A percentile compares a stretch with the other conserved stretches of the same genome.
Evolutionary conservation across 1,140 invertebrate species (phyloP).

Genomic region (Vanessa tameamea): DNA sequence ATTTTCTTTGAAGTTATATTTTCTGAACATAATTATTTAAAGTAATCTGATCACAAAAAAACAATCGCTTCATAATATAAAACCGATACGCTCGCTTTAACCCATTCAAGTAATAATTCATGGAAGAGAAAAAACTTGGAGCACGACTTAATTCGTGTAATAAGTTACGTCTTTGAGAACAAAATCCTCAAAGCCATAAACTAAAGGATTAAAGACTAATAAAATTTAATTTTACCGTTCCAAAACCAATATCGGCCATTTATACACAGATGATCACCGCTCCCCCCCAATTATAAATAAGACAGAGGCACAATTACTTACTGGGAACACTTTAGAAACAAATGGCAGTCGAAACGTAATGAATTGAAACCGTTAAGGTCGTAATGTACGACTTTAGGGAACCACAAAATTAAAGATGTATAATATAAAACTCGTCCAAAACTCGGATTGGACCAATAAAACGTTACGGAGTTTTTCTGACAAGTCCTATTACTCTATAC

Average conservation of each 20-base stretch:
- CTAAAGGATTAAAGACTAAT: constrained; percentile 33
- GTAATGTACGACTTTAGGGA: constrained; percentile 32
- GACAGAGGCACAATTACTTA: constrained; percentile 39
- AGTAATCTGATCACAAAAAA: too few species aligned
- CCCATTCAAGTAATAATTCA: too few species aligned
- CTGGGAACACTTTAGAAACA: constrained; percentile 30
- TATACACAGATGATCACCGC: constrained; percentile 35
- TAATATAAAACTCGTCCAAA: not conserved
- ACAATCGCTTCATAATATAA: too few species aligned
- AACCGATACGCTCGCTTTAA: too few species aligned
- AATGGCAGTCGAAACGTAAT: constrained; percentile 43
- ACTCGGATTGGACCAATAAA: too few species aligned
- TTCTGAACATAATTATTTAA: too few species aligned
- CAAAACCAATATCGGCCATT: constrained; percentile 33
- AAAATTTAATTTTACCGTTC: constrained; percentile 35
- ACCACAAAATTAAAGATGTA: constrained; percentile 5
- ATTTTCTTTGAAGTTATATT: too few species aligned
- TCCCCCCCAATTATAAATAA: constrained; percentile 36
- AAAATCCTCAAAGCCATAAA: constrained; percentile 23
- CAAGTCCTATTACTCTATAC: too few species aligned
- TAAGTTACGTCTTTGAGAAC: constrained; percentile 28
- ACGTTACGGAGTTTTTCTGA: too few species aligned
- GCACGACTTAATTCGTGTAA: not conserved
- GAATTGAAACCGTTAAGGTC: constrained; percentile 43
- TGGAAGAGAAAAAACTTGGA: not conserved